Percentiles rank a stretch among this genome's conserved stretches.
Conservation (phyloP, 2,888 invertebrate genomes). For the Meteorus cinctellus region DNA sequence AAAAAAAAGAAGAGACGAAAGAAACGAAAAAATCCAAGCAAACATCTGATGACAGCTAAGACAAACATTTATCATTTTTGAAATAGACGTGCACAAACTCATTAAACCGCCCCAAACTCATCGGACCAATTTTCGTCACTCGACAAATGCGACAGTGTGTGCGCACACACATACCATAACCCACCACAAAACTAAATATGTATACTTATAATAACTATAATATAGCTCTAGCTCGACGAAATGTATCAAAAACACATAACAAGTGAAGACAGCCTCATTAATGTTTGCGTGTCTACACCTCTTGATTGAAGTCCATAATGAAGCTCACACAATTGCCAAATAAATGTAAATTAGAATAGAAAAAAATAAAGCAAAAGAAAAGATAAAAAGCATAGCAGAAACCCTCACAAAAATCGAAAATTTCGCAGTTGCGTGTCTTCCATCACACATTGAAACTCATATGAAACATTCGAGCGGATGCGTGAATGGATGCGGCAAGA, state of each 20-base stretch:
- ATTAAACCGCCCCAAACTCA: conserved; percentile 28
- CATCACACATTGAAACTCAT: conserved; percentile 16
- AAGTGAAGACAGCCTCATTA: conserved; percentile 33
- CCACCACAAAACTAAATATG: background rate
- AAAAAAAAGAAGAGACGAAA: too few species aligned
- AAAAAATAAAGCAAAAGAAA: conserved; percentile 20
- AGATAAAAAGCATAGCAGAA: background rate
- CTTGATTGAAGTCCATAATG: conserved; percentile 34
- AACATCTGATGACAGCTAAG: conserved; percentile 10
- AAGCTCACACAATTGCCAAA: conserved; percentile 2
- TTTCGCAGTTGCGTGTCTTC: conserved; percentile 14
- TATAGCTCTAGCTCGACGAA: background rate
- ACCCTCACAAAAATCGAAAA: background rate
- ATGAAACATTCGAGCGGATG: conserved; percentile 39
- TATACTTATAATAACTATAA: too few species aligned
- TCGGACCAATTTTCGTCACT: conserved; percentile 49
- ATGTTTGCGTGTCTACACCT: conserved; percentile 39
- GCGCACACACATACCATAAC: background rate
- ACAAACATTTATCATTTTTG: conserved; percentile 9
- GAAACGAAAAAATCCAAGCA: background rate
- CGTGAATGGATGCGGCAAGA: background rate
- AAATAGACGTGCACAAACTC: conserved; percentile 23
- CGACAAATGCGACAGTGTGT: conserved; percentile 34
- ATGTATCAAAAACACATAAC: conserved; percentile 12
- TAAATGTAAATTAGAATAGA: conserved; percentile 4